These are phyloP conservation scores for Tenualosa ilisha DNA, from an alignment of 2,797 vertebrate genomes.

Conservation along the genomic window DNA sequence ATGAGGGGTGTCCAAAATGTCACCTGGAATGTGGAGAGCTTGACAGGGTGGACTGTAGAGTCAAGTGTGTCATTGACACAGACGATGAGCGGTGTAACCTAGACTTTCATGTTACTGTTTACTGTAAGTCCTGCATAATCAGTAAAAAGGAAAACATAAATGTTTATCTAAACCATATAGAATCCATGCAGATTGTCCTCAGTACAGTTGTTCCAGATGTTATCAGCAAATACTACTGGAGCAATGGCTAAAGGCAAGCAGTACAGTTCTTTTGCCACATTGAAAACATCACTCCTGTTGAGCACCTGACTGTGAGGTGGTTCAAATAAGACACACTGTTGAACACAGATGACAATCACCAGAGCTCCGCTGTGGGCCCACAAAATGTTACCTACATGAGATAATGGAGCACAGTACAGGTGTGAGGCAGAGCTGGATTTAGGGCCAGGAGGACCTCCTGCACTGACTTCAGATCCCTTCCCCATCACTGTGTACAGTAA, in stretches of 20 bases:
- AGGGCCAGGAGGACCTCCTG: constrained; percentile 58
- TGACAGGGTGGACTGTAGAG: not conserved
- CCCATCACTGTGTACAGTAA: constrained; percentile 52
- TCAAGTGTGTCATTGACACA: not conserved
- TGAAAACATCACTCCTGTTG: constrained; percentile 55
- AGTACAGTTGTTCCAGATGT: too few relatives aligned
- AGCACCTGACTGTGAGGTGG: constrained; percentile 60
- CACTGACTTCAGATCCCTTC: constrained; percentile 48
- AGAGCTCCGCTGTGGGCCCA: rapidly evolving
- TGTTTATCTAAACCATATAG: too few relatives aligned
- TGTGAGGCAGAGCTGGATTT: constrained; percentile 62
- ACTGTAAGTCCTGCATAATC: not conserved
- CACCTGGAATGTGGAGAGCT: not conserved
- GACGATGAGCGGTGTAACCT: not conserved
- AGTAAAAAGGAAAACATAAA: too few relatives aligned
- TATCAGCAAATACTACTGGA: not conserved
- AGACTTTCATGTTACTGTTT: not conserved
- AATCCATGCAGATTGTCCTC: too few relatives aligned
- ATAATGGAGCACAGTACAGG: constrained; percentile 43
- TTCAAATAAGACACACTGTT: constrained; percentile 32
- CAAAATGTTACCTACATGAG: constrained; percentile 14
- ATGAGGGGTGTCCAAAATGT: not conserved
- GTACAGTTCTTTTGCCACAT: constrained; percentile 53
- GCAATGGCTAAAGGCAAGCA: constrained; percentile 43
- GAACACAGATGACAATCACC: rapidly evolving